Base-by-base conservation (phyloP, 1,140 invertebrate genomes). In the Papilio helenus region DNA sequence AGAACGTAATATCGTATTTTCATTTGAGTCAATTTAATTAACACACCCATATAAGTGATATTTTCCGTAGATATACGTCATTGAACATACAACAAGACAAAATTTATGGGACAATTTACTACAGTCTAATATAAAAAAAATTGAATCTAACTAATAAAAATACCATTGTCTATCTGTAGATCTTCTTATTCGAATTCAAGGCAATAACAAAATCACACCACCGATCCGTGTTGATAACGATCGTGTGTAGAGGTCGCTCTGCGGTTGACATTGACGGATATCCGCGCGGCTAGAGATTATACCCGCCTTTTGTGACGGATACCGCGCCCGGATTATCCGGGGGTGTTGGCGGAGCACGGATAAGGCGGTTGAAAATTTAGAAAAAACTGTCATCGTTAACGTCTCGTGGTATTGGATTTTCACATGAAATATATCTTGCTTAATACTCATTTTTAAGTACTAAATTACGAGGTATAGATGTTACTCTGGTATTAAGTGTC, bases 241-340 rank as follows among this genome's bases (percentile, higher is more conserved):
- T 79, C 68, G 61, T 44, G 51, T 55, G 68, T 78, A 76, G 39
- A 20, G 72, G 72, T 74, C 72, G 72, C 23, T 14, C 44, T 77
- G 79, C 29, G 51, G 14, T 14, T 78, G 80, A 81, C 80, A 78
- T 77, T 81, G 80, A 81, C 80, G 76, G 76, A 81, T 81, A 65
- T 74, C 72, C 49, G 74, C 14, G 14, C 51, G 77, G 77, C 51
- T 71, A 81, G 76, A 81, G 76, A 79, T 73, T 76, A 79, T 71
- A 74, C 49, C 55, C 76, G 77, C 71, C 77, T 76, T 81, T 79
- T 79, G 80, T 79, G 71, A 55, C 71, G 72, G 72, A 71, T 76
- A 58, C 29, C 39, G 61, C 68, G 65, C 4, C 74, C 80, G 68
- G 76, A 81, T 78, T 81, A 78, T 79, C 46, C 76, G 76, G 80